phyloP scores from a whole-genome alignment of 1,140 invertebrate genomes.

The Zophobas morio region DNA sequence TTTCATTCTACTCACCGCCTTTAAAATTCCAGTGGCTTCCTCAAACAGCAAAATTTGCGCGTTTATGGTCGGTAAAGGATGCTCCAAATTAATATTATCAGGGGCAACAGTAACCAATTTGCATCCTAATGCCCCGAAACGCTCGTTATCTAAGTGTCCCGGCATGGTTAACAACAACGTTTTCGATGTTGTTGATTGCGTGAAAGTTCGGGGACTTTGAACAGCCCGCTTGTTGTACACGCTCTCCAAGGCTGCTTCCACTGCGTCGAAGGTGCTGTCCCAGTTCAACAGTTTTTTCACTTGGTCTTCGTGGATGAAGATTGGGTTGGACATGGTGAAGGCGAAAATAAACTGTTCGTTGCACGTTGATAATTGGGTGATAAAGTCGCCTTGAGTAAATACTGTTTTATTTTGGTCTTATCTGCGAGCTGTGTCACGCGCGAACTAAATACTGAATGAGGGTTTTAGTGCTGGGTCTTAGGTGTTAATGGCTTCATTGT shows the following conservation, averaged over 20 bases:
- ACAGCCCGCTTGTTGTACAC: conserved; percentile 48
- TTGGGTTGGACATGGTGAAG: not conserved
- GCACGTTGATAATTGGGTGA: too few species aligned
- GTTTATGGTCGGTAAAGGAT: conserved; percentile 66
- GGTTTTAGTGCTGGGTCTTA: too few species aligned
- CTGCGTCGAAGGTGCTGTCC: conserved; percentile 52
- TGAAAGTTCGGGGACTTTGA: conserved; percentile 58
- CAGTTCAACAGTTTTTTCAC: conserved; percentile 56
- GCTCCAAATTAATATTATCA: conserved; percentile 61
- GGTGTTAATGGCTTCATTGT: too few species aligned
- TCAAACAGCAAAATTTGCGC: conserved; percentile 70
- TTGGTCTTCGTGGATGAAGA: conserved; percentile 53
- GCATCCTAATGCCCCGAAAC: conserved; percentile 67
- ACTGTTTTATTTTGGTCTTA: too few species aligned
- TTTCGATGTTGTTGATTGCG: conserved; percentile 46
- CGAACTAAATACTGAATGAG: too few species aligned
- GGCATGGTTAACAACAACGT: conserved; percentile 68
- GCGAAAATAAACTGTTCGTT: not conserved
- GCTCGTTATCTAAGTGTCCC: conserved; percentile 66
- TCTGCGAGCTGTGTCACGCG: too few species aligned
- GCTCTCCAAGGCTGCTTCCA: conserved; percentile 53
- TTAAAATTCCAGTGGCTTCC: conserved; percentile 66
- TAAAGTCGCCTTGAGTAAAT: too few species aligned
- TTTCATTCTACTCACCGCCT: conserved; percentile 60
- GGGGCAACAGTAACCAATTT: conserved; percentile 69